A percentile compares a stretch with the other conserved stretches of the same genome.
These are phyloP conservation scores for Helicoverpa zea DNA, from an alignment of 1,140 invertebrate genomes.

Conservation along the genomic window DNA sequence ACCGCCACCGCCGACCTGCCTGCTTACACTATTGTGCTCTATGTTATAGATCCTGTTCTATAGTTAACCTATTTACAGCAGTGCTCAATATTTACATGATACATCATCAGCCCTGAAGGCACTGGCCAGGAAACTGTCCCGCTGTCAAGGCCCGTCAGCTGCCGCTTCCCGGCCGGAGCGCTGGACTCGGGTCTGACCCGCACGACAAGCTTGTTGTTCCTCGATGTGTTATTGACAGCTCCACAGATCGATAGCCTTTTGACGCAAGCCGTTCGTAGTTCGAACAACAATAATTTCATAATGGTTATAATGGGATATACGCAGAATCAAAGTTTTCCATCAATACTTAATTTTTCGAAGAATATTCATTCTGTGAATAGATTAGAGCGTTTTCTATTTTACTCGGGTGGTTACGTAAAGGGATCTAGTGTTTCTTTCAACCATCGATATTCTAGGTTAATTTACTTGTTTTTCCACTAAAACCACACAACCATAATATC, in stretches of 20 bases:
- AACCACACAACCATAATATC: neutral
- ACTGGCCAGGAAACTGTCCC: neutral
- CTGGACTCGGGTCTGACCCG: neutral
- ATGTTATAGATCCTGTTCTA: slow-evolving; percentile 59
- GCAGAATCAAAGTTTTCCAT: slow-evolving; percentile 11
- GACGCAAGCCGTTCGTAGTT: slow-evolving; percentile 5
- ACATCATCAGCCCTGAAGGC: neutral
- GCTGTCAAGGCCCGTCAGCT: neutral
- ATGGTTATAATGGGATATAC: slow-evolving; percentile 15
- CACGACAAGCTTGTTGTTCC: slow-evolving; percentile 32
- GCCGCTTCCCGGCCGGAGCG: neutral
- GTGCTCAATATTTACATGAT: slow-evolving; percentile 36
- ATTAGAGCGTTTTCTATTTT: slow-evolving; percentile 16
- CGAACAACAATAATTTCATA: slow-evolving; percentile 35
- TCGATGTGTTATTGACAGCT: slow-evolving; percentile 40
- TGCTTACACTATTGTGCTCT: slow-evolving; percentile 55
- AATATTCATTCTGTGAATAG: neutral
- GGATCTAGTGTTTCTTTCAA: slow-evolving; percentile 19
- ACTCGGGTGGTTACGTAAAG: slow-evolving; percentile 45
- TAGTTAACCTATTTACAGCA: slow-evolving; percentile 51
- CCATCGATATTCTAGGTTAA: neutral
- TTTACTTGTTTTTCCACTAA: neutral
- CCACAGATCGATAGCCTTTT: slow-evolving; percentile 41
- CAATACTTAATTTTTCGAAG: slow-evolving; percentile 6
- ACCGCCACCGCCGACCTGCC: slow-evolving; percentile 56